Conservation (phyloP, 2,888 invertebrate species). For the Aelia acuminata region DNA sequence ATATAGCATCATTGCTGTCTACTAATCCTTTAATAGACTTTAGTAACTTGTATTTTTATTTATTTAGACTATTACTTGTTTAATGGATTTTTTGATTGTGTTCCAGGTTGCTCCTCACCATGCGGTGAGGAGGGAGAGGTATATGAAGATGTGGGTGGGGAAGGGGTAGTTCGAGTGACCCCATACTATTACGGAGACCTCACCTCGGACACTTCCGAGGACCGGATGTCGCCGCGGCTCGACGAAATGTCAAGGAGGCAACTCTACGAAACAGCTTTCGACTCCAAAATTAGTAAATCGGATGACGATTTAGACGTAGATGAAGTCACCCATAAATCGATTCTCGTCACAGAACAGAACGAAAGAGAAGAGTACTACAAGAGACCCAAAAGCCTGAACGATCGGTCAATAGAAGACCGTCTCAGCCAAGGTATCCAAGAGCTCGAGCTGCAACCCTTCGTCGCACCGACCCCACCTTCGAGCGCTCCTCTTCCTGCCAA, state of each 20-base stretch:
- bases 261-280: conserved; percentile 91
- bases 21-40: no score
- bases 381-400: conserved; percentile 59
- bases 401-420: conserved; percentile 60
- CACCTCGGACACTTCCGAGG: conserved; percentile 57
- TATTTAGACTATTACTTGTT: no score
- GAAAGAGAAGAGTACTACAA: conserved; percentile 58
- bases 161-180: conserved; percentile 70
- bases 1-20: no score
- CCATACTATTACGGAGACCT: conserved; percentile 65
- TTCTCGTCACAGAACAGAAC: conserved; percentile 61
- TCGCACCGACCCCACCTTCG: conserved; percentile 85
- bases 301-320: conserved; percentile 87
- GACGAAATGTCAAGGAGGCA: conserved; percentile 66
- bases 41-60: no score
- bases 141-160: conserved; percentile 69
- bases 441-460: conserved; percentile 64
- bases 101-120: conserved; percentile 62
- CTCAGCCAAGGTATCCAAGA: conserved; percentile 62
- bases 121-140: conserved; percentile 69
- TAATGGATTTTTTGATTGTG: background rate
- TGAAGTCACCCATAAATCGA: conserved; percentile 65
- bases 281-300: conserved; percentile 86
- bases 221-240: conserved; percentile 64
- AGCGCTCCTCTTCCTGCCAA: conserved; percentile 87